Base-by-base conservation (phyloP, 2,888 invertebrate species). In the Catocala nupta region DNA sequence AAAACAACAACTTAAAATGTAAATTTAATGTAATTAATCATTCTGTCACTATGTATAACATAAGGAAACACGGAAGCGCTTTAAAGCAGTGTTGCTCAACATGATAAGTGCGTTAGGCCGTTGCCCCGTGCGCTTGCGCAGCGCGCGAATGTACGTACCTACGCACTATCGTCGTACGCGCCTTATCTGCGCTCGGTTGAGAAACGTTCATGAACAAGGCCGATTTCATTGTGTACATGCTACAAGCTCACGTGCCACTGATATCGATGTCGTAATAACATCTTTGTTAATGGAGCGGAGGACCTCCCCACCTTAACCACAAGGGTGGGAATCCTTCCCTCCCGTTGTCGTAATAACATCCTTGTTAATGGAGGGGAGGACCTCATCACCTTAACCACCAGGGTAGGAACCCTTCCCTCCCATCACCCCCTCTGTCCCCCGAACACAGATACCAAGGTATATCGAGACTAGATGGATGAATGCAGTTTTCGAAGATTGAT, bases 91-190 rank as follows among this genome's bases (percentile, higher is more conserved):
- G 57, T 69, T 69, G 55, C 63, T 54, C 63, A 71, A 71, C 45
- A 44, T 48, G 77, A 75, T 73, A 77, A 74, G 54, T 9, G 55
- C 68, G 78, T 74, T 80, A 73, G 78, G 72, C 34, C 78, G 67
- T 78, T 71, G 73, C 62, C 74, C 80, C 36, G 36, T 70, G 72
- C 68, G 70, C 63, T 44, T 53, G 68, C 65, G 64, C 68, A 65
- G 63, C 54, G 51, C 55, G 55, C 48, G 44, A 12, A 66, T 63
- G 25, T 6, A 7, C 53, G 75, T 67, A 70, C 75, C 75, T 67
- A 70, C 65, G 66, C 69, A 55, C 65, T 80, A 80, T 79, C 80
- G 65, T 44, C 70, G 73, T 61, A 78, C 79, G 75, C 76, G 75
- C 50, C 67, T 80, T 80, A 81, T 81, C 81, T 68, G 39, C 44